Percentiles rank a stretch among this genome's conserved stretches.
Conservation (phyloP, 2,113 vertebrate genomes). For the Corvus cornix region DNA sequence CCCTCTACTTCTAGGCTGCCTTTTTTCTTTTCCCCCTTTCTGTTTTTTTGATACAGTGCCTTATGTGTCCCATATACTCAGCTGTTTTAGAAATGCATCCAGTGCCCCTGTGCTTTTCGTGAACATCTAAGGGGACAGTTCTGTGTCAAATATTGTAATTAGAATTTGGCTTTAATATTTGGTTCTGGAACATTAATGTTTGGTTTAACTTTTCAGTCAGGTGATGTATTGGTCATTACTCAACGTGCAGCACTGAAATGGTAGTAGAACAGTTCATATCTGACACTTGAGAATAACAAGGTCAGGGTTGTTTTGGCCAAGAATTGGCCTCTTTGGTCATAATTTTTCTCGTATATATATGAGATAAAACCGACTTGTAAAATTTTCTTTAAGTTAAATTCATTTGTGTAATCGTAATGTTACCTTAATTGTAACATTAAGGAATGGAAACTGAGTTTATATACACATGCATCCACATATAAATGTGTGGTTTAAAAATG, state of each 20-base stretch:
- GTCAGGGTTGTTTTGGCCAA: neutral
- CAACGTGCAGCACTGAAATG: neutral
- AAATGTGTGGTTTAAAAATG: neutral
- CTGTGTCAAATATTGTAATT: neutral
- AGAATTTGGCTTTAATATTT: neutral
- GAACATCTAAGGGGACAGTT: neutral
- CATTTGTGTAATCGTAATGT: neutral
- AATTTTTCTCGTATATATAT: neutral
- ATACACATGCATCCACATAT: accelerated
- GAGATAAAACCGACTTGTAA: neutral
- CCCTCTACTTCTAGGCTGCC: neutral
- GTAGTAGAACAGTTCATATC: neutral
- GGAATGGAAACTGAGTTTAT: neutral
- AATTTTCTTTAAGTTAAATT: neutral
- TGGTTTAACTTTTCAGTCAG: neutral
- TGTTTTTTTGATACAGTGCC: neutral
- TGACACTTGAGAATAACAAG: neutral
- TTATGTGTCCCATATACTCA: neutral
- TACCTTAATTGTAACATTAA: neutral
- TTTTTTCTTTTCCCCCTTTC: accelerated
- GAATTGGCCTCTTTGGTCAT: neutral
- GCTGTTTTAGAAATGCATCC: neutral
- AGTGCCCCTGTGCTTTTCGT: accelerated
- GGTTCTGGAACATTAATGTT: neutral
- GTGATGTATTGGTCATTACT: neutral